Evolutionary conservation across 1,140 invertebrate genomes (phyloP), one percentile per base, ranked within the genome.

Genomic region (Anastatus disparis): DNA sequence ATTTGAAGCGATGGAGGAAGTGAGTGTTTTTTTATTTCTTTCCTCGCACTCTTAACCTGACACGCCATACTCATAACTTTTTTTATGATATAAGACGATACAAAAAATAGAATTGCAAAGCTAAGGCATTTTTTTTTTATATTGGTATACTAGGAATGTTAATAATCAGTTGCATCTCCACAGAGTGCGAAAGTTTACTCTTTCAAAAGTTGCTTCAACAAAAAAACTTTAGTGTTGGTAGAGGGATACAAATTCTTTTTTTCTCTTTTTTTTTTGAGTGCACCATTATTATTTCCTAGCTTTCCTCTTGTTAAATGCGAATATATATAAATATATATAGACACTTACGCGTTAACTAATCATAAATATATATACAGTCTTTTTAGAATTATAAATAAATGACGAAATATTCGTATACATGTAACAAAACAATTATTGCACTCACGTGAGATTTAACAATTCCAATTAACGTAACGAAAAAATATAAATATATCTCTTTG

Each of bases 71-170:
- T 64, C 53, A 50, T 53, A 52, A 48, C 3, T 56, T 44, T 64
- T n/a, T 40, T 71, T 50, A 65, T 65, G 31, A 52, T 71, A 56
- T 62, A 76, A 76, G 44, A 74, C 44, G 52, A 74, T 77, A 76
- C 72, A 77, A 80, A 79, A 80, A 79, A 74, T 81, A 81, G 74
- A 79, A 76, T 75, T 75, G 74, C 65, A 79, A 79, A 78, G 74
- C 76, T 76, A 76, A 76, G 75, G 77, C 75, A 75, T 76, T 76
- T 71, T 70, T 65, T 13, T 52, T 71, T 70, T 65, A 13, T 52
- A 20, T 74, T 29, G 50, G 70, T 66, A n/a, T n/a, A 73, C 63
- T 78, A 76, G 75, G 74, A 78, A 75, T 77, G 73, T 71, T 71
- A 77, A 74, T 63, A 70, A 74, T 72, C 58, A 71, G 53, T 74